phyloP scores from a whole-genome alignment of 2,113 vertebrate genomes.

The Erpornis zantholeuca region DNA sequence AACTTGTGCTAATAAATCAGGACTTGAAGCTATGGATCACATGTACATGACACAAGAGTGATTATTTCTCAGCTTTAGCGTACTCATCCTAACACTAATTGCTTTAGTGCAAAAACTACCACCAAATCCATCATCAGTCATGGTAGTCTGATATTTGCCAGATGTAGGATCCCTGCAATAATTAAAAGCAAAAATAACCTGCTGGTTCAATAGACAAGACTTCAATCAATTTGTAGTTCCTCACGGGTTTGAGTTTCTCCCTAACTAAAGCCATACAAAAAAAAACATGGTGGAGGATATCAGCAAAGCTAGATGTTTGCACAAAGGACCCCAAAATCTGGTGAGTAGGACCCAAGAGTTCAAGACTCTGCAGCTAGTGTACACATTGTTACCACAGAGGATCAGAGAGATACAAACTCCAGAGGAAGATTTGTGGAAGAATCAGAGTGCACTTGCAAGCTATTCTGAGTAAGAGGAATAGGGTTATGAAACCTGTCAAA shows the following conservation, averaged over 20 bases:
- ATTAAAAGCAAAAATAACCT: not conserved
- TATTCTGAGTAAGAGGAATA: slow-evolving; percentile 2
- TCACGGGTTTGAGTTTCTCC: not conserved
- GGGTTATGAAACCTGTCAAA: slow-evolving; percentile 40
- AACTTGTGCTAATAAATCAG: not conserved
- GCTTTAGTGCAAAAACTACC: not conserved
- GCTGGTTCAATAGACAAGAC: not conserved
- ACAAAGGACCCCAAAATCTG: not conserved
- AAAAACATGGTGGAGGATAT: not conserved
- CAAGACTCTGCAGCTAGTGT: not conserved
- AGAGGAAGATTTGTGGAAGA: not conserved
- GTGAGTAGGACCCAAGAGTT: not conserved
- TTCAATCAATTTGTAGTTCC: not conserved
- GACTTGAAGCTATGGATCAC: not conserved
- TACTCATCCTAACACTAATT: not conserved
- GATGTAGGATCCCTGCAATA: not conserved
- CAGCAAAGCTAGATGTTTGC: not conserved
- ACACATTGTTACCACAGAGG: not conserved
- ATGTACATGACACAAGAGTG: not conserved
- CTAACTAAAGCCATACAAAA: not conserved
- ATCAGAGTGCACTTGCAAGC: not conserved
- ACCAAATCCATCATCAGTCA: not conserved
- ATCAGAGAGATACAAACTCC: not conserved
- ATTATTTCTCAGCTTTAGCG: not conserved
- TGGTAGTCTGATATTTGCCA: not conserved